Conservation (phyloP, 1,140 invertebrate genomes). For the Drosophila fuyamai region DNA sequence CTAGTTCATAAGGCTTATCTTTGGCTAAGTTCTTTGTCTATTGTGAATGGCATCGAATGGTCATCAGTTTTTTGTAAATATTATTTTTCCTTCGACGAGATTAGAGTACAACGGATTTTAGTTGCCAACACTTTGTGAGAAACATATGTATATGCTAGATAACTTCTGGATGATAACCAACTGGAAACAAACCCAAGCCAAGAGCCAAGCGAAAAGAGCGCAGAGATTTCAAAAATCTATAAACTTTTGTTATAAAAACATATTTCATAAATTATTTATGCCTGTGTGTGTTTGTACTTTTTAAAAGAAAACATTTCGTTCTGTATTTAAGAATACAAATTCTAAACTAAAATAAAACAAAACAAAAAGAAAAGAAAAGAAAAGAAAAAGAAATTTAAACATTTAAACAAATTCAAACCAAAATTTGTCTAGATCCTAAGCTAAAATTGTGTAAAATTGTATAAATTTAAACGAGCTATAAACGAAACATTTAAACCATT, state of each 20-base stretch:
- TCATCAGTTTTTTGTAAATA: conserved; percentile 60
- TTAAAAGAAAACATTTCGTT: conserved; percentile 78
- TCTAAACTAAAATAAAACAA: conserved; percentile 45
- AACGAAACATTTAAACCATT: conserved; percentile 32
- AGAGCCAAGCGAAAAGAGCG: conserved; percentile 74
- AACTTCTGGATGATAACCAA: conserved; percentile 45
- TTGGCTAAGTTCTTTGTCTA: conserved; percentile 26
- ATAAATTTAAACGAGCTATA: conserved; percentile 50
- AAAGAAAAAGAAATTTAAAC: conserved; percentile 18
- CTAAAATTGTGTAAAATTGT: conserved; percentile 69
- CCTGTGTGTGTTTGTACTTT: conserved; percentile 78
- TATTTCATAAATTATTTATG: conserved; percentile 71
- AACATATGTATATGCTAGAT: conserved; percentile 39
- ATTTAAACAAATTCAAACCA: conserved; percentile 68
- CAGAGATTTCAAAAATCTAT: conserved; percentile 81
- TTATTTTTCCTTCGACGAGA: conserved; percentile 55
- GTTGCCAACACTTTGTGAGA: conserved; percentile 74
- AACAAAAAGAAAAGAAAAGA: conserved; percentile 11
- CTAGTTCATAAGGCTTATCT: conserved; percentile 56
- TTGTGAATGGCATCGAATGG: conserved; percentile 52
- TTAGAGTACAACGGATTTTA: conserved; percentile 52
- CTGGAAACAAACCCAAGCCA: conserved; percentile 58
- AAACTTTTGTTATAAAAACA: conserved; percentile 77
- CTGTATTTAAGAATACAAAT: conserved; percentile 56
- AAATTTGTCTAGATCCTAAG: conserved; percentile 66